phyloP scores from a whole-genome alignment of 1,140 invertebrate genomes.

The Littorina saxatilis region DNA sequence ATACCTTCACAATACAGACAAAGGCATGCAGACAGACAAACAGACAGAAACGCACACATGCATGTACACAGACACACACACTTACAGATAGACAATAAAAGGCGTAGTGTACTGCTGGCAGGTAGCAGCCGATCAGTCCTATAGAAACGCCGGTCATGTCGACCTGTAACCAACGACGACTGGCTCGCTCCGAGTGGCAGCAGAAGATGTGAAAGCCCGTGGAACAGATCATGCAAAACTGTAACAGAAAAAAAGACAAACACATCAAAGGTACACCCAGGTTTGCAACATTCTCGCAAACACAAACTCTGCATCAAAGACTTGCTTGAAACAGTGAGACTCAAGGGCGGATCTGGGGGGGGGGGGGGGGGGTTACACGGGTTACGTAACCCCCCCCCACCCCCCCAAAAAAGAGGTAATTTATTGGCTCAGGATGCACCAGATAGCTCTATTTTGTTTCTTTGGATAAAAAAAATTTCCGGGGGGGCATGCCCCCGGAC shows the following conservation, averaged over 20 bases:
- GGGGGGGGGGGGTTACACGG: too few relatives aligned
- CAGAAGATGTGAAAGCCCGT: slow-evolving; percentile 96
- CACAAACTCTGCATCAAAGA: too few relatives aligned
- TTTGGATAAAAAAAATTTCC: too few relatives aligned
- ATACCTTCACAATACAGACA: not conserved
- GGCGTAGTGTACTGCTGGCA: slow-evolving; percentile 96
- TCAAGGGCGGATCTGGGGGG: too few relatives aligned
- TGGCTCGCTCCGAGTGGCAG: slow-evolving; percentile 91
- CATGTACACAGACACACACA: slow-evolving; percentile 28
- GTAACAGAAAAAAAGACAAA: slow-evolving; percentile 71
- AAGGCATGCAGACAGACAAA: not conserved
- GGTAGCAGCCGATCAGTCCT: slow-evolving; percentile 94
- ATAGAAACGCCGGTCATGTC: slow-evolving; percentile 96
- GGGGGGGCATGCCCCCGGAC: too few relatives aligned
- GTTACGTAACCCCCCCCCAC: too few relatives aligned
- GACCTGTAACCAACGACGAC: slow-evolving; percentile 90
- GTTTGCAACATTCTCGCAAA: too few relatives aligned
- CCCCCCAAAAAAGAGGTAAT: too few relatives aligned
- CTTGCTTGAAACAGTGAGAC: too few relatives aligned
- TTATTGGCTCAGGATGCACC: too few relatives aligned
- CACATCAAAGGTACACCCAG: too few relatives aligned
- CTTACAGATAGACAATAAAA: slow-evolving; percentile 95
- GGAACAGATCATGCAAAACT: slow-evolving; percentile 95
- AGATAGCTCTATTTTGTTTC: too few relatives aligned
- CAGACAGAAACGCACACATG: not conserved